These are phyloP conservation scores for Conus canariensis DNA, from an alignment of 2,888 invertebrate genomes.

Conservation along the genomic window DNA sequence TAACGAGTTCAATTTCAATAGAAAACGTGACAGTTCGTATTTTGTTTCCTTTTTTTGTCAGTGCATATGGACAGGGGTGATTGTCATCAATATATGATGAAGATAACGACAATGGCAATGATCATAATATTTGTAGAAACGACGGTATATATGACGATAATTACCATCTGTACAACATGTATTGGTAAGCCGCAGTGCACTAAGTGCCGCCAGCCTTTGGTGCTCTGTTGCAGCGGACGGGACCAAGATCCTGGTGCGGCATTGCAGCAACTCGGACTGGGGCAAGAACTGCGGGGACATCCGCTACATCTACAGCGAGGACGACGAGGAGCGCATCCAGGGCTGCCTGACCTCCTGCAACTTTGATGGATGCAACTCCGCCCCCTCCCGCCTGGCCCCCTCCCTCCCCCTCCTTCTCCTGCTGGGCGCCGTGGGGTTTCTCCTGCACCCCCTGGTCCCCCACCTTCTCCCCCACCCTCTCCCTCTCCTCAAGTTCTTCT, in stretches of 20 bases:
- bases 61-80: background rate
- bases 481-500: background rate
- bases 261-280: constrained; percentile 72
- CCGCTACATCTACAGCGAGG: constrained; percentile 60
- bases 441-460: background rate
- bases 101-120: too few relatives aligned
- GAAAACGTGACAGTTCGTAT: too few relatives aligned
- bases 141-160: too few relatives aligned
- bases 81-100: too few relatives aligned
- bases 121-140: too few relatives aligned
- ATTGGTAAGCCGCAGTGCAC: too few relatives aligned
- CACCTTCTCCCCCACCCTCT: background rate
- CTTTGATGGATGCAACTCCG: constrained; percentile 73
- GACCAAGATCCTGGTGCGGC: constrained; percentile 68
- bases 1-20: too few relatives aligned
- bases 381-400: constrained; percentile 42
- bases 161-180: too few relatives aligned
- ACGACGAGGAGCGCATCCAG: constrained; percentile 57
- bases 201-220: too few relatives aligned
- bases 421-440: background rate
- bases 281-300: constrained; percentile 73
- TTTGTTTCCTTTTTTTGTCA: too few relatives aligned
- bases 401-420: constrained; percentile 14
- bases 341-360: constrained; percentile 74
- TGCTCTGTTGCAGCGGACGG: constrained; percentile 66